Evolutionary conservation across 2,888 invertebrate species (phyloP).

Genomic region (Apeira syringaria): DNA sequence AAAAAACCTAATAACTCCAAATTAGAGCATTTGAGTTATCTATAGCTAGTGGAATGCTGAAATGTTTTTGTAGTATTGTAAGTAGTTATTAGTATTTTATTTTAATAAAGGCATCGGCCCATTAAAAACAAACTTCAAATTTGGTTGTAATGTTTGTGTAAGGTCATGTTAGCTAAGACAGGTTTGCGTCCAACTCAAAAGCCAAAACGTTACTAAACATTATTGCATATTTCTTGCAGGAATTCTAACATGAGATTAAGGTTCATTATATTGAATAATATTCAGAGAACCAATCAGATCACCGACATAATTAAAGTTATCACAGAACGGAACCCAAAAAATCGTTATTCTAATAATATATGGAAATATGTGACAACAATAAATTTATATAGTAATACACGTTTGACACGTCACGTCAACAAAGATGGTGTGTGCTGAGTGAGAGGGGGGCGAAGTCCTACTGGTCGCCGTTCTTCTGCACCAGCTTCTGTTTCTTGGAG

Average conservation of each 20-base stretch:
- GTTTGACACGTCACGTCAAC: not conserved
- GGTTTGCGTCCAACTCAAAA: too few species aligned
- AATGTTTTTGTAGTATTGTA: too few species aligned
- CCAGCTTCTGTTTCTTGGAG: slow-evolving; percentile 58
- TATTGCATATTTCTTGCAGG: not conserved
- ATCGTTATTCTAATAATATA: slow-evolving; percentile 9
- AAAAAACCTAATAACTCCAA: too few species aligned
- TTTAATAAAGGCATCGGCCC: too few species aligned
- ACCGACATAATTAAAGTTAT: slow-evolving; percentile 27
- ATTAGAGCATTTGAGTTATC: too few species aligned
- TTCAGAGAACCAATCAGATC: slow-evolving; percentile 20
- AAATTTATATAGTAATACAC: not conserved
- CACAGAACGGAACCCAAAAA: slow-evolving; percentile 30
- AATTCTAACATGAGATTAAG: not conserved
- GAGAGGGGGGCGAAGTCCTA: slow-evolving; percentile 28
- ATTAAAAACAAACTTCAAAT: too few species aligned
- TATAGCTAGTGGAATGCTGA: too few species aligned
- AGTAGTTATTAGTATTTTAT: too few species aligned
- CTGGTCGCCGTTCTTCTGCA: slow-evolving; percentile 62
- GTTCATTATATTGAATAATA: slow-evolving; percentile 1
- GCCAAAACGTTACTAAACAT: too few species aligned
- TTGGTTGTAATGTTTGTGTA: too few species aligned
- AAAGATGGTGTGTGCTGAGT: slow-evolving; percentile 1
- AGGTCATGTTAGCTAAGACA: too few species aligned
- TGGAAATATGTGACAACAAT: not conserved